phyloP scores from a whole-genome alignment of 2,888 invertebrate genomes.

The Drosophila mettleri region DNA sequence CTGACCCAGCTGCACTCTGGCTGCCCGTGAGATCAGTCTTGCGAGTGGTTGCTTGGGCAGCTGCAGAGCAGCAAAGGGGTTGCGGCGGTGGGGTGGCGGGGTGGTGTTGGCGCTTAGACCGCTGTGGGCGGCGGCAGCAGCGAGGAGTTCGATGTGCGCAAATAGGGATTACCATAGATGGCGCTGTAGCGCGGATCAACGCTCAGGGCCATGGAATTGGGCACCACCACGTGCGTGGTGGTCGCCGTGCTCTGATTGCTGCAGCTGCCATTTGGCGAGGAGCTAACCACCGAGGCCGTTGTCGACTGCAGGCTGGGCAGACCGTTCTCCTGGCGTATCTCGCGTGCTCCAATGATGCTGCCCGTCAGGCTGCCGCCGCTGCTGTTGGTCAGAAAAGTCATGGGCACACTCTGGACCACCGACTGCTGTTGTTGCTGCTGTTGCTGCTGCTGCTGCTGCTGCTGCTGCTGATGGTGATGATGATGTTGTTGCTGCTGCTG shows the following conservation, averaged over 20 bases:
- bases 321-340: constrained; percentile 85
- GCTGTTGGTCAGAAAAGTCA: constrained; percentile 83
- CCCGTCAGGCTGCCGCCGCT: constrained; percentile 83
- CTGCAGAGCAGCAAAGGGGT: background rate
- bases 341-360: constrained; percentile 84
- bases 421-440: constrained; percentile 69
- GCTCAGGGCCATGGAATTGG: constrained; percentile 77
- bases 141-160: constrained; percentile 88
- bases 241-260: constrained; percentile 84
- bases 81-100: too few species aligned
- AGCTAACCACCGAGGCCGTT: constrained; percentile 84
- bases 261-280: constrained; percentile 85
- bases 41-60: constrained; percentile 30
- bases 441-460: constrained; percentile 71
- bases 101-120: too few species aligned
- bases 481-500: constrained; percentile 80
- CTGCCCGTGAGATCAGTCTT: constrained; percentile 73
- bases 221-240: constrained; percentile 81
- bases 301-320: constrained; percentile 84
- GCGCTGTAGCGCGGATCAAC: constrained; percentile 95
- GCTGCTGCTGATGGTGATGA: constrained; percentile 72
- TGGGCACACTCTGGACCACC: constrained; percentile 76
- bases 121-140: constrained; percentile 87
- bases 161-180: constrained; percentile 95
- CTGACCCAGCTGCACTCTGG: background rate